Evolutionary conservation across 2,888 invertebrate species (phyloP).

Genomic region (Hoplodrina ambigua): DNA sequence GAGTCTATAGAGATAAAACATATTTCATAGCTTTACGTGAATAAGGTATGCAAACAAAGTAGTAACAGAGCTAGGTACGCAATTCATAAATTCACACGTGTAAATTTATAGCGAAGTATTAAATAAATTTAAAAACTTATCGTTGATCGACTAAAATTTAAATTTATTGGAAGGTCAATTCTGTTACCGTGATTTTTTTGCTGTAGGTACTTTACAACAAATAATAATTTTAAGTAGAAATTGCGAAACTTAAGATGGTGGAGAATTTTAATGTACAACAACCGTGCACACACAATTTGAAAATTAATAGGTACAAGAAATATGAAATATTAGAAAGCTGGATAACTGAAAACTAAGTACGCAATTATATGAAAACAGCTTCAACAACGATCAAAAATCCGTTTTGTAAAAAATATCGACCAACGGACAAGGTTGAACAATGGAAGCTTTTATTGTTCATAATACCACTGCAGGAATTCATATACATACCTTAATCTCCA

Average conservation of each 20-base stretch:
- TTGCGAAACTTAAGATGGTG: conserved; percentile 74
- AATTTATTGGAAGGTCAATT: not conserved
- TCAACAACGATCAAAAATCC: not conserved
- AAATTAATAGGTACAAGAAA: not conserved
- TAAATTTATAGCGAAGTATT: conserved; percentile 15
- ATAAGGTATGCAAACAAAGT: not conserved
- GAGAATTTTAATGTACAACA: conserved; percentile 48
- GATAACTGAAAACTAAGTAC: not conserved
- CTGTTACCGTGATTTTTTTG: not conserved
- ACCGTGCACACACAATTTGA: conserved; percentile 7
- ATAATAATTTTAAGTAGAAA: conserved; percentile 38
- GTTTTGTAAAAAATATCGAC: conserved; percentile 68
- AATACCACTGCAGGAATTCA: conserved; percentile 27
- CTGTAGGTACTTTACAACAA: conserved; percentile 12
- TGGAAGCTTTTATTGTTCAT: conserved; percentile 69
- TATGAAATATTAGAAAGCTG: not conserved
- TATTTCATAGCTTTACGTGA: too few relatives aligned
- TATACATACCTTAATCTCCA: conserved; percentile 79
- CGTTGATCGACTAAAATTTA: not conserved
- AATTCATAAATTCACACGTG: conserved; percentile 55
- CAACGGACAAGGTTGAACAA: conserved; percentile 82
- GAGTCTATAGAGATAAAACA: too few relatives aligned
- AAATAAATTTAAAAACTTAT: not conserved
- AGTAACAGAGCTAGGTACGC: conserved; percentile 23
- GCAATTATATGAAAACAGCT: not conserved